Conservation (phyloP, 2,888 invertebrate genomes). For the Diaphora mendica region DNA sequence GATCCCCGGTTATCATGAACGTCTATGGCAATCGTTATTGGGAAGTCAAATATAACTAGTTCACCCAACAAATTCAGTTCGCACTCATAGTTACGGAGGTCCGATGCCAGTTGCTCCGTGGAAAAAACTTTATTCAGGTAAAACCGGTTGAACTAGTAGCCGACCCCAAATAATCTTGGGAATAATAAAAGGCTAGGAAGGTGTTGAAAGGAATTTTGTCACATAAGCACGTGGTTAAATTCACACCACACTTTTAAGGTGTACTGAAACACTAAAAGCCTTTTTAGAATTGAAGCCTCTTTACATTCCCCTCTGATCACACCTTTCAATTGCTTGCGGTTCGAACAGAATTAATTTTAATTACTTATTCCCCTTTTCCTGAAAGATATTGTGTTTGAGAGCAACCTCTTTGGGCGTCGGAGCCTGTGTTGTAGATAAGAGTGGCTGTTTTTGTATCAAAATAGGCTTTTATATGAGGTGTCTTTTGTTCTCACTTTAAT, state of each 20-base stretch:
- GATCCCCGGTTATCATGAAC: no score
- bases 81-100: no score
- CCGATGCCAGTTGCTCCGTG: no score
- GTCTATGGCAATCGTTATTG: no score
- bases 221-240: background rate
- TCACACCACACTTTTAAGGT: background rate
- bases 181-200: no score
- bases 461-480: conserved; percentile 25
- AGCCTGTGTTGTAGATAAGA: conserved; percentile 23
- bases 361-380: conserved; percentile 32
- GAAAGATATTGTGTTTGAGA: conserved; percentile 26
- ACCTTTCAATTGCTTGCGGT: conserved; percentile 50
- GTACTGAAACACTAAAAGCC: conserved; percentile 27
- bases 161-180: no score
- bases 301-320: conserved; percentile 42
- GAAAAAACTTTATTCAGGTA: no score
- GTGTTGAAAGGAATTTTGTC: background rate
- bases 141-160: no score
- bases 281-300: conserved; percentile 32
- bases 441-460: conserved; percentile 22
- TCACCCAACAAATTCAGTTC: no score
- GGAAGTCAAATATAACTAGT: no score
- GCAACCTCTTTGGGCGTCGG: conserved; percentile 10
- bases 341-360: conserved; percentile 51
- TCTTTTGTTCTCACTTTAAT: conserved; percentile 24